Evolutionary conservation across 2,888 invertebrate species (phyloP), one percentile per base, ranked within the genome.

Genomic region (Byasa hedistus): DNA sequence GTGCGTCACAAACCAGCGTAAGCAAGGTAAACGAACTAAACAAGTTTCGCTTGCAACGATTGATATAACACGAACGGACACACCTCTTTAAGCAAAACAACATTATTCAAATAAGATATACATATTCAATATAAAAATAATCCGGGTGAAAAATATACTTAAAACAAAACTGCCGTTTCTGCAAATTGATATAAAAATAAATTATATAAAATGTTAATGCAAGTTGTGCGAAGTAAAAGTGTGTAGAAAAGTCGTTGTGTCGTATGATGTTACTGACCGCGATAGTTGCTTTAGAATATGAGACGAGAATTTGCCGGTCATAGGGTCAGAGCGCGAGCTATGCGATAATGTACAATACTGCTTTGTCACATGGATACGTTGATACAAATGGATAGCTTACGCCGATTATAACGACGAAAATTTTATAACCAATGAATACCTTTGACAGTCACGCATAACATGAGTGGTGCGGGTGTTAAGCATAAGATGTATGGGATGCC

Each of bases 231-330:
- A 19, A 61, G 64, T 61, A 61, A 59, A 64, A 63, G 48, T 48
- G 57, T 69, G 64, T 65, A 70, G 69, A 72, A 71, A 70, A 66
- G 24, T 60, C 27, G 27, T 27, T 27, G 27, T 27, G 27, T 27
- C 27, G 27, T 55, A 68, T 89, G 87, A 89, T 85, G 89, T 83
- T 79, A 86, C 73, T 81, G 83, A 85, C 84, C 82, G 74, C 78
- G 80, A 76, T 75, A 82, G 81, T 88, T 88, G 85, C 86, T 80
- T 85, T 85, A 87, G 85, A 85, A 57, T 84, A 84, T 71, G 78
- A 80, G 79, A 77, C 85, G 77, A 87, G 86, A 84, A 85, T 84
- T 84, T 81, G 82, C 89, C 78, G 87, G 89, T 82, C 87, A 84
- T 73, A 79, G 79, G 89, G 87, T 88, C 86, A 83, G 69, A 78